Base-by-base conservation (phyloP, 2,113 vertebrate genomes). In the Peromyscus maniculatus region DNA sequence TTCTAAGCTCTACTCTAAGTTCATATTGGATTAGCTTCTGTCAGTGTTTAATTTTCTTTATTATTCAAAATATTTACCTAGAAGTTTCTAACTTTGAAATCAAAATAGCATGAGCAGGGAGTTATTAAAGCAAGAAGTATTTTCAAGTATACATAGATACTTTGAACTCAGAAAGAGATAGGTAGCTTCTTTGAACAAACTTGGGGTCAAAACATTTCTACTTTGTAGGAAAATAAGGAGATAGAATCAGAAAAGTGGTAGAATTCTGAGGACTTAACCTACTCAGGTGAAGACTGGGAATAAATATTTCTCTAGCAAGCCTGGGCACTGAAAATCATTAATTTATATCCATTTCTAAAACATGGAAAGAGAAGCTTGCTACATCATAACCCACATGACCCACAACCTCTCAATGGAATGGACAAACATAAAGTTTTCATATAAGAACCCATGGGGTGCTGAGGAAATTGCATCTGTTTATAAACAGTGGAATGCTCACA, bases 211-310 rank as follows among this genome's bases (percentile, higher is more conserved):
- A 87, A 39, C 2, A 4, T 16, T 64, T 46, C 36, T 75, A 43
- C 43, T 43, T 43, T 43, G 43, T 4, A 52, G 39, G 67, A 72
- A 67, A 75, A 52, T 57, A 19, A 43, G 52, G 6, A 1, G 57
- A 17, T 15, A 1, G 1, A 19, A 12, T 64, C 7, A 39, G 0
- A 0, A 6, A 57, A 88, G 13, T 1, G 1, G 0, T 4, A n/a
- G 3, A 12, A 43, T 43, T 62, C 11, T 12, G 3, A 72, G 17
- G 7, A 39, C 0, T 0, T 67, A 7, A 8, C 62, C 33, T 75
- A 17, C 13, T 72, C 7, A 79, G 43, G 26, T 11, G 36, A n/a
- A 43, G 39, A 67, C 3, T 43, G 13, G 12, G 12, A 8, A 33
- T 4, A 33, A 7, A 13, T 55, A 64, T 83, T 77, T 80, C 16